Base-by-base conservation (phyloP, 2,113 vertebrate species). In the Ictidomys tridecemlineatus region DNA sequence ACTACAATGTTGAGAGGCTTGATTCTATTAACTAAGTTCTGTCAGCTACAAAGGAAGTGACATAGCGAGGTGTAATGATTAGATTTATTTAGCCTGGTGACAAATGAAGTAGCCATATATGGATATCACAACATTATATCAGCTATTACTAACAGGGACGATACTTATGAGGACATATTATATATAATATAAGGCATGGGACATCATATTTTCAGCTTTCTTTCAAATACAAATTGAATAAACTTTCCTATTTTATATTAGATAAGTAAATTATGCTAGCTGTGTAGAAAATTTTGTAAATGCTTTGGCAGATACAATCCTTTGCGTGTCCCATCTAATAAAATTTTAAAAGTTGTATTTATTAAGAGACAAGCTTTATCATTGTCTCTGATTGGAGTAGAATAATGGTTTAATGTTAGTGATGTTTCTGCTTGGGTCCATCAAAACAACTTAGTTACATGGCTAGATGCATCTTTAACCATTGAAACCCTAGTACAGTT, bases 161-260 rank as follows among this genome's bases (percentile, higher is more conserved):
- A 76, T 96, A 98, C 98, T 98, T 98, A 85, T 97, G 96, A 97
- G 93, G 95, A 96, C 96, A 97, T 48, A 48, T 10, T 48, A 48
- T 48, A 48, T 97, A 82, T 39, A 39, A 39, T 39, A 39, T 39
- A 39, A 96, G 95, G 97, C 97, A 96, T 98, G 85, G 97, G 96
- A 98, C 97, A 97, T 97, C 98, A 77, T 98, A 97, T 98, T 98
- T 98, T 98, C 97, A 98, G 93, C 97, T 98, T 98, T 98, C 97
- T 98, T 97, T 99, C 97, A 97, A 98, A 98, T 98, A 98, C 97
- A 98, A 98, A 98, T 97, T 97, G 93, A 98, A 89, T 98, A 97
- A 98, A 98, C 98, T 98, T 99, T 98, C 98, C 98, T 98, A 97
- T 98, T 99, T 98, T 98, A 97, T 97, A 98, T 98, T 97, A 89